phyloP scores from a whole-genome alignment of 2,113 vertebrate species.

The Macroglossus sobrinus region DNA sequence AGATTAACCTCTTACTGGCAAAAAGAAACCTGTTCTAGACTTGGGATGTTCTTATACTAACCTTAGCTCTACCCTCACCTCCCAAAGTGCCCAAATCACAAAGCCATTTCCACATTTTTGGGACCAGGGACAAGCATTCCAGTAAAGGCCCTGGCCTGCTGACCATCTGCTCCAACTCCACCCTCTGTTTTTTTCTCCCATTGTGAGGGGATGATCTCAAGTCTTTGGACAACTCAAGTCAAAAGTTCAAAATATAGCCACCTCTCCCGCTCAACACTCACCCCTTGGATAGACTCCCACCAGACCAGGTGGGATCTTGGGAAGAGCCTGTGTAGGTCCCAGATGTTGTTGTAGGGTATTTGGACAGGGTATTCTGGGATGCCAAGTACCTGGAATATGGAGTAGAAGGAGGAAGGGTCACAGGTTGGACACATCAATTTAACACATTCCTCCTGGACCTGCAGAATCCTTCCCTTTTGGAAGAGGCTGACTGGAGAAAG shows the following conservation, averaged over 20 bases:
- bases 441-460: background rate
- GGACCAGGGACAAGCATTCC: background rate
- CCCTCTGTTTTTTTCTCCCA: background rate
- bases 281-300: too few relatives aligned
- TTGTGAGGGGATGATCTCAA: background rate
- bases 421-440: background rate
- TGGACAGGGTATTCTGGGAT: background rate
- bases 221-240: background rate
- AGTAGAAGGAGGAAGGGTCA: background rate
- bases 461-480: background rate
- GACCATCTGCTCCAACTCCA: rapidly evolving
- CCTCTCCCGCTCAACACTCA: background rate
- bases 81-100: background rate
- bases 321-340: background rate
- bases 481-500: background rate
- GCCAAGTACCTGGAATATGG: background rate
- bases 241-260: background rate
- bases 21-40: background rate
- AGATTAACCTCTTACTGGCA: conserved; percentile 35
- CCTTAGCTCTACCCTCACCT: background rate
- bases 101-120: background rate
- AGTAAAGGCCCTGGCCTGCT: background rate
- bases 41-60: background rate
- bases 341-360: rapidly evolving
- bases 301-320: background rate